Percentiles rank a stretch among this genome's conserved stretches.
Evolutionary conservation across 2,797 vertebrate genomes (phyloP).

Genomic region (Synaphobranchus kaupii): DNA sequence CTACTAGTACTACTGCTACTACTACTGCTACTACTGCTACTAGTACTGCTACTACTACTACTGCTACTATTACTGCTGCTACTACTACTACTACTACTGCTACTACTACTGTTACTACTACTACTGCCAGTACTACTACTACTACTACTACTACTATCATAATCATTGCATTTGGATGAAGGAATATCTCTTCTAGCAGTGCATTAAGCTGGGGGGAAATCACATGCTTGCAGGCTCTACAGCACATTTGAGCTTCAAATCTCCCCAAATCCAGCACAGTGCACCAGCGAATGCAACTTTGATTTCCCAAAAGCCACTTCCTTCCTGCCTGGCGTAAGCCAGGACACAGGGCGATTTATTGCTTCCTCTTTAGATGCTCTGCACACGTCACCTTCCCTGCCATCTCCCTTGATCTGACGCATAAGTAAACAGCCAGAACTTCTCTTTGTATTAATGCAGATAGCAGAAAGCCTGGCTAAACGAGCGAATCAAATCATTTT

Average conservation of each 20-base stretch:
- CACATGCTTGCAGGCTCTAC: background rate
- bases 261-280: background rate
- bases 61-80: no score
- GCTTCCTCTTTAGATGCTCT: slow-evolving; percentile 34
- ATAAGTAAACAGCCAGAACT: slow-evolving; percentile 55
- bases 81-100: no score
- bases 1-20: no score
- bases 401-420: slow-evolving; percentile 31
- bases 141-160: background rate
- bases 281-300: slow-evolving; percentile 24
- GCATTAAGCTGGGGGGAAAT: background rate
- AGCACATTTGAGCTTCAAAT: background rate
- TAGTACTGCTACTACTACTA: no score
- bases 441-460: slow-evolving; percentile 59
- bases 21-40: no score
- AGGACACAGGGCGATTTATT: slow-evolving; percentile 33
- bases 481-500: slow-evolving; percentile 20
- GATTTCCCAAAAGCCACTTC: slow-evolving; percentile 38
- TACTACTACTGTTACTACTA: no score
- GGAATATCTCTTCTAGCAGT: no score
- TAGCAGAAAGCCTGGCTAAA: slow-evolving; percentile 15
- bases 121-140: background rate
- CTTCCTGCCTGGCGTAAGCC: slow-evolving; percentile 20
- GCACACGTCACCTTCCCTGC: background rate
- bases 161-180: no score